Evolutionary conservation across 2,113 vertebrate species (phyloP).

Genomic region (Monopterus albus): DNA sequence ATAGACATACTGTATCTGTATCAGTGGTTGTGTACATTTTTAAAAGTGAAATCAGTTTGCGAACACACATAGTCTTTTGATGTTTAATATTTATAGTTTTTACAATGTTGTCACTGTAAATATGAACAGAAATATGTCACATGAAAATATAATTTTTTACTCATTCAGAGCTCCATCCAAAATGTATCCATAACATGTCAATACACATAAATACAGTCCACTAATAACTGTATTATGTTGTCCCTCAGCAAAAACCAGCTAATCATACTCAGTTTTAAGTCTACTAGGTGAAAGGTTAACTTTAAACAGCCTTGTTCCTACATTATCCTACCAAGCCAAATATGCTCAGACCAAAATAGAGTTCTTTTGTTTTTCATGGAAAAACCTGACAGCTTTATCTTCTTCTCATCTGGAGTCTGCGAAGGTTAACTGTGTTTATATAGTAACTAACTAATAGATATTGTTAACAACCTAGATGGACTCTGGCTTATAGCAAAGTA

Average conservation of each 20-base stretch:
- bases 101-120: neutral
- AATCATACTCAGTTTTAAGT: constrained; percentile 18
- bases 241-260: neutral
- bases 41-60: too few species aligned
- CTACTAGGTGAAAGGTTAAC: constrained; percentile 36
- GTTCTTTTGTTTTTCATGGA: constrained; percentile 14
- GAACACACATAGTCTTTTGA: too few species aligned
- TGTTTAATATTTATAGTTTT: too few species aligned
- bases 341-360: constrained; percentile 36
- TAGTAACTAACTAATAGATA: constrained; percentile 29
- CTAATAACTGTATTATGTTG: neutral
- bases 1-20: too few species aligned
- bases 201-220: neutral
- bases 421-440: constrained; percentile 42
- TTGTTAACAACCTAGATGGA: constrained; percentile 52
- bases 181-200: neutral
- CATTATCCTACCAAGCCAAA: constrained; percentile 54
- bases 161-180: neutral
- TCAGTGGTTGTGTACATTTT: too few species aligned
- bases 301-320: constrained; percentile 9
- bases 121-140: too few species aligned
- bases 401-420: constrained; percentile 22
- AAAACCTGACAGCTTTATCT: constrained; percentile 17
- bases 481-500: constrained; percentile 28
- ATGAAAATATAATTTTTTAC: too few species aligned